Evolutionary conservation across 2,888 invertebrate genomes (phyloP), one percentile per base, ranked within the genome.

Genomic region (Cephus pygmeus): DNA sequence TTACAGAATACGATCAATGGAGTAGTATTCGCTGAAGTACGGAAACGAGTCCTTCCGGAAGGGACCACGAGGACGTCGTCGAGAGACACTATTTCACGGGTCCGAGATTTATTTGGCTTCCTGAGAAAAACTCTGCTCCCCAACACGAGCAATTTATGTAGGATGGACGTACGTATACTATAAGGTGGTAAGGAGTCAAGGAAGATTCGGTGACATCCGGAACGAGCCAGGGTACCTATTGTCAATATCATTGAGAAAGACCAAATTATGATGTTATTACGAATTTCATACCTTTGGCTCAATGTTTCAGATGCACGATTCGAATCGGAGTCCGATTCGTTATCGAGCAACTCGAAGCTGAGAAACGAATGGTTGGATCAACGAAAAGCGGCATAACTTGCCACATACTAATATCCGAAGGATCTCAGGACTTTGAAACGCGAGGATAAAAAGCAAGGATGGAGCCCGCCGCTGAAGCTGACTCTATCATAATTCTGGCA

Each of bases 401-500:
- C 73, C 73, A 77, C 77, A 73, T 77, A 77, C 73, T 77, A 73
- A 76, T 76, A 76, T 76, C 76, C 40, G 11, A 69, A 77, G 69
- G 69, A 69, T 77, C 68, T 34, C 11, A 40, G 69, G 33, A n/a
- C 73, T 73, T 73, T 68, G 73, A 73, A 77, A 77, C 69, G 56
- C 34, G 23, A 40, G 9, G 35, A 69, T 30, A 35, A 31, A 74
- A 74, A 74, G 36, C 15, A 12, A 23, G 30, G 36, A 74, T 23
- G 15, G 12, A 36, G 31, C 56, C 40, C 56, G 75, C 36, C 34
- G 68, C 12, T 40, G 69, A 40, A 33, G 69, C 79, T 76, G 68
- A 35, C 75, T 40, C 40, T 79, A 80, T 86, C 83, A 85, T 85
- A 85, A 86, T 86, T 85, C 83, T 79, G 82, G 79, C 86, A 87